A percentile compares a stretch with the other conserved stretches of the same genome.
Evolutionary conservation across 2,888 invertebrate species (phyloP).

Genomic region (Hirtodrosophila duncani): DNA sequence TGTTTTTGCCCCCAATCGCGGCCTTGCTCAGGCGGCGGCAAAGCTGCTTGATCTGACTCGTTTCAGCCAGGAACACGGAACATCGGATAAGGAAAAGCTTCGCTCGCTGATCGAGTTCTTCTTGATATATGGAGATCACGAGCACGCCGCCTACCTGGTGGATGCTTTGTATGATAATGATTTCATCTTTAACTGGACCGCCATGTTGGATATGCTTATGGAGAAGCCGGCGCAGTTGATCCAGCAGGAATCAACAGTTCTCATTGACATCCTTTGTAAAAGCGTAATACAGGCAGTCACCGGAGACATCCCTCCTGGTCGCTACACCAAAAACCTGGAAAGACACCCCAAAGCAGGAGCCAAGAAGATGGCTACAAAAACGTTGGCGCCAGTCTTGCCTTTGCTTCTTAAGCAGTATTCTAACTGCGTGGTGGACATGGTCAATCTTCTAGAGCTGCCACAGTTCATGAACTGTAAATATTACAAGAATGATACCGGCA

Average conservation of each 20-base stretch:
- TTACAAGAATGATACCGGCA: not conserved
- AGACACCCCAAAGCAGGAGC: constrained; percentile 3
- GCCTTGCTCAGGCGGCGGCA: constrained; percentile 45
- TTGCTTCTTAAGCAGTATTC: constrained; percentile 13
- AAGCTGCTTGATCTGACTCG: constrained; percentile 14
- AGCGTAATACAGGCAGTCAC: constrained; percentile 43
- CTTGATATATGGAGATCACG: constrained; percentile 11
- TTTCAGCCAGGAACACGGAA: not conserved
- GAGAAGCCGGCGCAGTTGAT: not conserved
- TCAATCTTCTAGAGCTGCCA: constrained; percentile 40
- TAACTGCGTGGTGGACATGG: not conserved
- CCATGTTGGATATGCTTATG: constrained; percentile 40
- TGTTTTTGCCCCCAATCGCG: constrained; percentile 45
- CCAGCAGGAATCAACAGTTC: not conserved
- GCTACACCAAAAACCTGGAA: constrained; percentile 37
- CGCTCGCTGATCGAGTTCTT: constrained; percentile 27
- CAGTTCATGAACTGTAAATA: constrained; percentile 7
- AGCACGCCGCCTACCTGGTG: constrained; percentile 49
- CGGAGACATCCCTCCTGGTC: constrained; percentile 44
- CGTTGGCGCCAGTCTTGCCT: constrained; percentile 12
- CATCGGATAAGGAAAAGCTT: constrained; percentile 7
- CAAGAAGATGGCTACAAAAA: constrained; percentile 3
- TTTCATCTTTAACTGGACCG: constrained; percentile 34
- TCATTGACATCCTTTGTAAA: constrained; percentile 44
- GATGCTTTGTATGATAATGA: constrained; percentile 34